Conservation (phyloP, 2,113 vertebrate species). For the Grammomys surdaster region DNA sequence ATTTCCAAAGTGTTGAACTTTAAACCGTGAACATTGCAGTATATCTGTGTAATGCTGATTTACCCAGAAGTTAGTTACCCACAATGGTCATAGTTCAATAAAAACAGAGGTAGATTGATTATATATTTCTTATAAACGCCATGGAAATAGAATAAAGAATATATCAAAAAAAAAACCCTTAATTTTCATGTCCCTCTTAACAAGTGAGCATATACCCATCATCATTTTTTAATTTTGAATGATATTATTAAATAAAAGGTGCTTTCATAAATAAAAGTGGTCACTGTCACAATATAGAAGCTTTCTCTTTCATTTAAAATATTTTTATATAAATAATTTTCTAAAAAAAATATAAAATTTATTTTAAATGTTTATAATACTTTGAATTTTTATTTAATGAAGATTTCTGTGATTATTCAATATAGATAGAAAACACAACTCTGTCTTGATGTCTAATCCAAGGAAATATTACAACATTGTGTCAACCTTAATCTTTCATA, state of each 20-base stretch:
- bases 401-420: neutral
- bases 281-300: slow-evolving; percentile 43
- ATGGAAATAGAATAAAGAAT: slow-evolving; percentile 42
- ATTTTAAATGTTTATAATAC: neutral
- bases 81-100: neutral
- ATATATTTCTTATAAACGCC: neutral
- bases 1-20: slow-evolving; percentile 41
- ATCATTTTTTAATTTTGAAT: neutral
- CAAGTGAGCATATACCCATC: neutral
- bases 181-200: neutral
- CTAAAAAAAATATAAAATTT: neutral
- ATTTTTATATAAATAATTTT: slow-evolving; percentile 24
- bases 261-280: slow-evolving; percentile 27
- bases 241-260: slow-evolving; percentile 39
- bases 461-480: neutral
- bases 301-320: slow-evolving; percentile 1
- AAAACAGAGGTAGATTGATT: slow-evolving; percentile 1
- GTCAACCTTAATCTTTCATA: slow-evolving; percentile 3
- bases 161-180: neutral
- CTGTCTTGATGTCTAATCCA: slow-evolving; percentile 19
- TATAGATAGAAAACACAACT: neutral
- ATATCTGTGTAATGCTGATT: neutral
- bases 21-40: slow-evolving; percentile 16
- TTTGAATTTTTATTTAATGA: slow-evolving; percentile 21
- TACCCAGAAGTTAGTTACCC: slow-evolving; percentile 16